Conservation (phyloP, 2,888 invertebrate species). For the Meiosimyza decipiens region DNA sequence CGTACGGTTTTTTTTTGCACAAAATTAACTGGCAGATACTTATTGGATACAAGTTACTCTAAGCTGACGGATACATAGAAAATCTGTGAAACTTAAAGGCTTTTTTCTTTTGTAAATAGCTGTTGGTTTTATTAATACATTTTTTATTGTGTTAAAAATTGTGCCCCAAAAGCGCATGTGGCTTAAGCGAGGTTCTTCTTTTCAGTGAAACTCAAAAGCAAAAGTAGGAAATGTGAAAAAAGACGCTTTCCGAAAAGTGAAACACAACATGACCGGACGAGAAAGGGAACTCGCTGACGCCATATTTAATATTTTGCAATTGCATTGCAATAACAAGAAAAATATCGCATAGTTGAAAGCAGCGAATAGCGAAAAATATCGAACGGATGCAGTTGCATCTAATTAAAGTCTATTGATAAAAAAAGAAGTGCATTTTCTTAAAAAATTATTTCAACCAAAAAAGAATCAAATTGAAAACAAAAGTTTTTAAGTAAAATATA, state of each 20-base stretch:
- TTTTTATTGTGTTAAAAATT: too few species aligned
- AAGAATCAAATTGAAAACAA: neutral
- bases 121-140: too few species aligned
- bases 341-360: neutral
- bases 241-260: constrained; percentile 26
- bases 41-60: too few species aligned
- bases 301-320: constrained; percentile 56
- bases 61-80: too few species aligned
- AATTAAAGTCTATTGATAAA: neutral
- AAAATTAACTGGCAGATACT: too few species aligned
- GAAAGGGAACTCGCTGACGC: constrained; percentile 53
- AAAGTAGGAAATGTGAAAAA: constrained; percentile 14
- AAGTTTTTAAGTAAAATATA: neutral
- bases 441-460: too few species aligned
- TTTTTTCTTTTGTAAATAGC: too few species aligned
- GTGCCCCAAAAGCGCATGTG: too few species aligned
- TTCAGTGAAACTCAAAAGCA: neutral
- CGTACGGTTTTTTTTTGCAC: neutral
- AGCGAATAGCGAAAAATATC: neutral
- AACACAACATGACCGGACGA: constrained; percentile 43
- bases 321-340: constrained; percentile 5
- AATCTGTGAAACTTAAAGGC: too few species aligned
- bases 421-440: too few species aligned
- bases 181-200: too few species aligned
- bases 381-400: neutral